A percentile compares a stretch with the other conserved stretches of the same genome.
Conservation (phyloP, 1,140 invertebrate genomes). For the Leptoteleia sp. region DNA sequence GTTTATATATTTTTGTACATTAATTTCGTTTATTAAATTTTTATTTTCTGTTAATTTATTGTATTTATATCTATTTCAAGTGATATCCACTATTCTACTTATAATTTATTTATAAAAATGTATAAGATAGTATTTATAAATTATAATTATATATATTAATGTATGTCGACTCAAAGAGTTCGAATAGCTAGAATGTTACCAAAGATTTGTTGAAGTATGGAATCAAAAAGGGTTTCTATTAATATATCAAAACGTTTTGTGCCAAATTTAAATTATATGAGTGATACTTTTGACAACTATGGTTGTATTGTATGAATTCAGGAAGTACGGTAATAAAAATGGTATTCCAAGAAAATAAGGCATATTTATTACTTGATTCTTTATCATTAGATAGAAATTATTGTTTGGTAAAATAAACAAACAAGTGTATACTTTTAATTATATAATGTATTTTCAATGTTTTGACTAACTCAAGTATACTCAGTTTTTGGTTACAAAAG, state of each 20-base stretch:
- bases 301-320: slow-evolving; percentile 42
- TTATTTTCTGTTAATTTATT: slow-evolving; percentile 35
- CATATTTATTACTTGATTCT: no score
- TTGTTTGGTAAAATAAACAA: no score
- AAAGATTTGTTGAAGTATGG: slow-evolving; percentile 65
- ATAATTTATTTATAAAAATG: slow-evolving; percentile 20
- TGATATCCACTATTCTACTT: slow-evolving; percentile 19
- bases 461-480: slow-evolving; percentile 46
- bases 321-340: slow-evolving; percentile 51
- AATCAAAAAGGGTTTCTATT: slow-evolving; percentile 49
- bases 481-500: slow-evolving; percentile 57
- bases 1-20: slow-evolving; percentile 30
- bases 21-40: slow-evolving; percentile 21
- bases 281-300: slow-evolving; percentile 54
- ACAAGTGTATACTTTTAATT: no score
- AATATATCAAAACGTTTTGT: slow-evolving; percentile 67
- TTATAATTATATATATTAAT: slow-evolving; percentile 36
- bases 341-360: slow-evolving; percentile 14
- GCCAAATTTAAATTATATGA: slow-evolving; percentile 67
- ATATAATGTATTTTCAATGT: slow-evolving; percentile 25
- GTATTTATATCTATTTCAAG: slow-evolving; percentile 5
- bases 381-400: no score
- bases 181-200: slow-evolving; percentile 66
- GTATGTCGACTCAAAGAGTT: slow-evolving; percentile 60
- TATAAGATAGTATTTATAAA: slow-evolving; percentile 51